A percentile compares a stretch with the other conserved stretches of the same genome.
phyloP scores from a whole-genome alignment of 2,888 invertebrate species.

The Pegoplata infirma region DNA sequence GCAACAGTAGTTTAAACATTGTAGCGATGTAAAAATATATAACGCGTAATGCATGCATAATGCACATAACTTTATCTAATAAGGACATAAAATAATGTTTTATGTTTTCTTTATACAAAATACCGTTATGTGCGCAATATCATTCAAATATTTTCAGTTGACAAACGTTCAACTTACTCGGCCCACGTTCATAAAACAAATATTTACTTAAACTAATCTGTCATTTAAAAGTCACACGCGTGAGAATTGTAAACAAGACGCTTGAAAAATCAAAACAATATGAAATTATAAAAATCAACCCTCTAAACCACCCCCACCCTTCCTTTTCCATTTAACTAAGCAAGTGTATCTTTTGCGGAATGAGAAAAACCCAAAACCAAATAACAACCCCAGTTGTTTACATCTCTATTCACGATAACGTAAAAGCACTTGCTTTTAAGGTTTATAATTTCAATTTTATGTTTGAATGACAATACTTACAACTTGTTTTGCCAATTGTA shows the following conservation, averaged over 20 bases:
- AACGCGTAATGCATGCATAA: slow-evolving; percentile 64
- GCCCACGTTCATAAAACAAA: slow-evolving; percentile 72
- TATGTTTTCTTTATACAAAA: slow-evolving; percentile 47
- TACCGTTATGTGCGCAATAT: slow-evolving; percentile 64
- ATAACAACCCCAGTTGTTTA: slow-evolving; percentile 13
- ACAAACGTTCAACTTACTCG: slow-evolving; percentile 47
- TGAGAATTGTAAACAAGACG: slow-evolving; percentile 77
- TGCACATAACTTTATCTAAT: slow-evolving; percentile 71
- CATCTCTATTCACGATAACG: not conserved
- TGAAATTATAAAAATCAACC: slow-evolving; percentile 56
- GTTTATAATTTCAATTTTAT: slow-evolving; percentile 57
- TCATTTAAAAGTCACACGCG: slow-evolving; percentile 78
- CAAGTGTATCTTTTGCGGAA: slow-evolving; percentile 42
- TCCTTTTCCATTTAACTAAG: not conserved
- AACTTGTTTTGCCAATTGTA: slow-evolving; percentile 52
- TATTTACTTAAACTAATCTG: slow-evolving; percentile 77
- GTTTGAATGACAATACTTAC: slow-evolving; percentile 62
- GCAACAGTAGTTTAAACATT: slow-evolving; percentile 8
- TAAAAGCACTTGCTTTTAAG: slow-evolving; percentile 22
- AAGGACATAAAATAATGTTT: slow-evolving; percentile 58
- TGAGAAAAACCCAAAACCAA: too few relatives aligned
- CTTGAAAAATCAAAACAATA: slow-evolving; percentile 64
- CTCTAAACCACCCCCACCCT: slow-evolving; percentile 12
- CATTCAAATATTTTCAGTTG: slow-evolving; percentile 23
- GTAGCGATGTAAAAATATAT: slow-evolving; percentile 19